Evolutionary conservation across 2,797 vertebrate genomes (phyloP).

Genomic region (Artibeus jamaicensis): DNA sequence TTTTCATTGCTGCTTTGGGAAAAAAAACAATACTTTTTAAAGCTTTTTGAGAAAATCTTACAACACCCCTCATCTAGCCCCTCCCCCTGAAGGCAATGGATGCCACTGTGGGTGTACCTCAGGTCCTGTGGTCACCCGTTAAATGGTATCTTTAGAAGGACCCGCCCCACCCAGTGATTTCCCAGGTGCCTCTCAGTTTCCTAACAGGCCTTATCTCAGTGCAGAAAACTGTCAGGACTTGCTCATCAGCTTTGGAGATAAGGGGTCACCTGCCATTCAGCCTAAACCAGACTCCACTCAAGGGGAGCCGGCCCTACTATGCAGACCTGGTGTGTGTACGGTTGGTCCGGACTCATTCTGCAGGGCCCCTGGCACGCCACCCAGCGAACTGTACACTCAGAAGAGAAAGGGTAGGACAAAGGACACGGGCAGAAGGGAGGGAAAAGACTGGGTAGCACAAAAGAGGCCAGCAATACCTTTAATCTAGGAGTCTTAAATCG

Average conservation of each 20-base stretch:
- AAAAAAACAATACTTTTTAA: background rate
- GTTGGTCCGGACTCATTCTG: background rate
- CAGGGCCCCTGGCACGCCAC: accelerated
- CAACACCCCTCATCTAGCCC: background rate
- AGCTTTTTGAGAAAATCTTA: background rate
- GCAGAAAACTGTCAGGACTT: background rate
- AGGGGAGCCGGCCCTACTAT: background rate
- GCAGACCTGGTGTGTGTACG: accelerated
- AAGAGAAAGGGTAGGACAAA: background rate
- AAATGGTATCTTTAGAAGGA: background rate
- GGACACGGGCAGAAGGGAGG: background rate
- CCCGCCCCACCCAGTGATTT: accelerated
- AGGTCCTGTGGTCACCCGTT: background rate
- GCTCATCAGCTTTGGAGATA: no score
- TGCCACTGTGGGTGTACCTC: accelerated
- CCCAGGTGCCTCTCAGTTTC: background rate
- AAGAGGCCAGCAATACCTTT: background rate
- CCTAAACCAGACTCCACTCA: background rate
- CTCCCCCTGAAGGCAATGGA: background rate
- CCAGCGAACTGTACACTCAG: background rate
- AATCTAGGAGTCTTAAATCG: accelerated
- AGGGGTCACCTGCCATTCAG: background rate
- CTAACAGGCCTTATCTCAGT: background rate
- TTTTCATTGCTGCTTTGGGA: background rate
- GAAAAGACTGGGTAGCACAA: background rate